Percentiles rank a stretch among this genome's conserved stretches.
These are phyloP conservation scores for Halichoeres trimaculatus DNA, from an alignment of 2,113 vertebrate genomes.

Conservation along the genomic window DNA sequence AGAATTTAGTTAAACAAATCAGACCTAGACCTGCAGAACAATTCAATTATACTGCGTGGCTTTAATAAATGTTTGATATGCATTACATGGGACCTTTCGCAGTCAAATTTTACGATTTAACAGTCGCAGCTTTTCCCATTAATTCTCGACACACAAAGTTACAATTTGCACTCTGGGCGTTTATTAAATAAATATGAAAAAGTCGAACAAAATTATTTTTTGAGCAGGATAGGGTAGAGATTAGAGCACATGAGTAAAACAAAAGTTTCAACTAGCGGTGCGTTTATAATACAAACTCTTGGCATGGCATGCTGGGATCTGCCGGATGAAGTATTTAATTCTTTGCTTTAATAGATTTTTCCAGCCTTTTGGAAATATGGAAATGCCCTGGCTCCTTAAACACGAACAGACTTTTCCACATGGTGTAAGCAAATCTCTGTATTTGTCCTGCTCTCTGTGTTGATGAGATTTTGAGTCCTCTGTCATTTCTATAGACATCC, in stretches of 20 bases:
- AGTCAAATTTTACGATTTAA: slow-evolving; percentile 84
- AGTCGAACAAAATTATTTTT: slow-evolving; percentile 61
- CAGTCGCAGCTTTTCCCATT: slow-evolving; percentile 83
- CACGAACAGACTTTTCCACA: slow-evolving; percentile 30
- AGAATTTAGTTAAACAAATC: slow-evolving; percentile 93
- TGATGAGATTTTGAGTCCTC: slow-evolving; percentile 46
- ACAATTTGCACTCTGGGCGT: slow-evolving; percentile 69
- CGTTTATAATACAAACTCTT: slow-evolving; percentile 77
- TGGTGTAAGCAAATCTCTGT: slow-evolving; percentile 49
- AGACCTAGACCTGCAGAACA: slow-evolving; percentile 91
- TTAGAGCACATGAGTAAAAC: slow-evolving; percentile 71
- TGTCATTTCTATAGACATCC: slow-evolving; percentile 44
- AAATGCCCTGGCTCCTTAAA: slow-evolving; percentile 52
- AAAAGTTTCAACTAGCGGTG: slow-evolving; percentile 74
- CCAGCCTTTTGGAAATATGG: slow-evolving; percentile 50
- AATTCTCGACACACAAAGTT: slow-evolving; percentile 81
- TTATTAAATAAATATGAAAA: slow-evolving; percentile 81
- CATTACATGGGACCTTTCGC: slow-evolving; percentile 76
- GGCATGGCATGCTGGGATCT: slow-evolving; percentile 78
- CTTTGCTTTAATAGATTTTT: slow-evolving; percentile 71
- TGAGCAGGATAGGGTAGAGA: slow-evolving; percentile 57
- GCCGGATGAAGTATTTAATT: slow-evolving; percentile 71
- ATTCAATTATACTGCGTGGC: slow-evolving; percentile 96
- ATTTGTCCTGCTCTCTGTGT: slow-evolving; percentile 49
- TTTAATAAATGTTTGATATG: slow-evolving; percentile 95